Conservation (phyloP, 2,888 invertebrate genomes). For the Pachydiplax longipennis region DNA sequence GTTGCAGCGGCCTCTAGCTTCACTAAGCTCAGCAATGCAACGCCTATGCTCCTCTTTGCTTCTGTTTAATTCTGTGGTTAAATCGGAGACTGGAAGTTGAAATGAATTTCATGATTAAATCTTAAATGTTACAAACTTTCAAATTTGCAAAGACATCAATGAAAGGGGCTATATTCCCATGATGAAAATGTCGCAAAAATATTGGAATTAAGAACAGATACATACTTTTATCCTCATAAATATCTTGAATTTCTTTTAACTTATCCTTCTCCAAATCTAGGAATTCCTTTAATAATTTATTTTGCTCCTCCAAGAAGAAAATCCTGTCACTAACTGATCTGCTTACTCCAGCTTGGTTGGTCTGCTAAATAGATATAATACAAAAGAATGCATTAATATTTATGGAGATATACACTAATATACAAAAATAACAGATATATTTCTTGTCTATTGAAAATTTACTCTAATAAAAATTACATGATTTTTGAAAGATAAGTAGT, state of each 20-base stretch:
- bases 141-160: neutral
- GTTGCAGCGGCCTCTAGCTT: slow-evolving; percentile 3
- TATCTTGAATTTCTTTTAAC: slow-evolving; percentile 14
- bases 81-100: neutral
- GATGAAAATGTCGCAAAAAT: neutral
- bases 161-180: neutral
- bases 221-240: slow-evolving; percentile 5
- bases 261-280: slow-evolving; percentile 19
- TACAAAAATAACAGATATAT: too few species aligned
- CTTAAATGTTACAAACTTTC: neutral
- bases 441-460: too few species aligned
- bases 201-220: neutral
- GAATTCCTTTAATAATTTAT: slow-evolving; percentile 11
- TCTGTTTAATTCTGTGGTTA: neutral
- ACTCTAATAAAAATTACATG: too few species aligned
- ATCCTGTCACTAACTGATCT: neutral
- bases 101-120: neutral
- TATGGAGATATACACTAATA: too few species aligned
- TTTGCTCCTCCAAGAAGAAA: slow-evolving; percentile 30
- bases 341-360: neutral
- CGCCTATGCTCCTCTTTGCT: neutral
- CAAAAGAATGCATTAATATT: too few species aligned
- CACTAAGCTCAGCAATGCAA: slow-evolving; percentile 23
- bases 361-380: too few species aligned
- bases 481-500: too few species aligned